Base-by-base conservation (phyloP, 2,797 vertebrate genomes). In the Poecilia wingei region DNA sequence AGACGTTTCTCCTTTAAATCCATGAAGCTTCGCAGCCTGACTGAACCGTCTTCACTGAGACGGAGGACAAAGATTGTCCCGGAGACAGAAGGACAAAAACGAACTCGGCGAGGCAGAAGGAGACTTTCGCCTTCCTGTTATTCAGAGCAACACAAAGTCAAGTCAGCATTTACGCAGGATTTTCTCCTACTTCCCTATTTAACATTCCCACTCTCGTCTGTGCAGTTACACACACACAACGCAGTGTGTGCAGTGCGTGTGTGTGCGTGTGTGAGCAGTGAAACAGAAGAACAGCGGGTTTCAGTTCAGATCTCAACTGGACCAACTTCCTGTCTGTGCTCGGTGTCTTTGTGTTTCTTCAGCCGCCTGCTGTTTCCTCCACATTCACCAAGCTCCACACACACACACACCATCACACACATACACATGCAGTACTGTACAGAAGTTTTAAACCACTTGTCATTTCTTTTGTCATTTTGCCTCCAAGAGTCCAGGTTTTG, bases 101-200 rank as follows among this genome's bases (percentile, higher is more conserved):
- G 61, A 71, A 28, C 71, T 74, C 46, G 74, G 72, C 64, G 69
- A 87, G 76, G 85, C 89, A 79, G 86, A 74, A 87, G 84, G 83
- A 87, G 89, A 91, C 93, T 95, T 93, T 95, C 95, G 86, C 91
- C 93, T 96, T 96, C 95, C 95, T 96, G 95, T 96, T 96, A 94
- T 95, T 95, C 92, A 94, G 89, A 91, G 72, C 84, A 75, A 86
- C 87, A 83, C 92, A 92, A 95, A 92, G 90, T 94, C 79, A 92
- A 94, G 95, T 94, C 94, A 94, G 94, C 93, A 92, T 92, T 94
- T 94, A 91, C 87, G 92, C 93, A 94, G 91, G 87, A 89, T 94
- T 90, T 91, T 93, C 90, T 94, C 88, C 79, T 68, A 88, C 88
- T 91, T 93, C 88, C 87, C 84, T 90, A 87, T 93, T 90, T 86